phyloP scores from a whole-genome alignment of 2,113 vertebrate genomes.

The Corythoichthys intestinalis region DNA sequence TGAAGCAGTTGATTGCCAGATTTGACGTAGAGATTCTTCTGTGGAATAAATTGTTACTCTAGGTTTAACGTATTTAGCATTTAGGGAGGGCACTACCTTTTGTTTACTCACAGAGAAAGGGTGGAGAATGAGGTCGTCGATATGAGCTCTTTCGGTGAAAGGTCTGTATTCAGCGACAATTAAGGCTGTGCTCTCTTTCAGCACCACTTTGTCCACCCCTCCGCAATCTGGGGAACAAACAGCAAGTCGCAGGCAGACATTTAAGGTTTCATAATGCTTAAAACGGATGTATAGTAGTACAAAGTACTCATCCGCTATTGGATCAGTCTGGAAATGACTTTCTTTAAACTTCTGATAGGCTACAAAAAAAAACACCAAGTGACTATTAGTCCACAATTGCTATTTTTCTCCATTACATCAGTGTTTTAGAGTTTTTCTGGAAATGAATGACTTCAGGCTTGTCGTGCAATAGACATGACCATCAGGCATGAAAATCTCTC shows the following conservation, averaged over 20 bases:
- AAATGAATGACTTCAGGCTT: too few species aligned
- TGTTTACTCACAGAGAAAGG: slow-evolving; percentile 47
- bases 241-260: background rate
- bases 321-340: background rate
- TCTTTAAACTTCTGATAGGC: background rate
- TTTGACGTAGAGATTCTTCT: slow-evolving; percentile 61
- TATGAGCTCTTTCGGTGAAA: slow-evolving; percentile 11
- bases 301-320: too few species aligned
- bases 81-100: background rate
- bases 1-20: slow-evolving; percentile 50
- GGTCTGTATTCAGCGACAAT: slow-evolving; percentile 58
- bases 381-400: too few species aligned
- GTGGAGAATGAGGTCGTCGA: slow-evolving; percentile 43
- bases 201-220: slow-evolving; percentile 58
- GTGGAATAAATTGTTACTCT: background rate
- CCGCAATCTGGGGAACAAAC: slow-evolving; percentile 48
- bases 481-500: too few species aligned
- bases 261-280: too few species aligned
- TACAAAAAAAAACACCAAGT: background rate
- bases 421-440: too few species aligned
- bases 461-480: too few species aligned
- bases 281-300: too few species aligned
- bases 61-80: background rate
- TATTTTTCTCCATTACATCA: too few species aligned
- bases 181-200: slow-evolving; percentile 15